These are phyloP conservation scores for Caenorhabditis sp. DNA, from an alignment of 2,888 invertebrate genomes.

Conservation along the genomic window DNA sequence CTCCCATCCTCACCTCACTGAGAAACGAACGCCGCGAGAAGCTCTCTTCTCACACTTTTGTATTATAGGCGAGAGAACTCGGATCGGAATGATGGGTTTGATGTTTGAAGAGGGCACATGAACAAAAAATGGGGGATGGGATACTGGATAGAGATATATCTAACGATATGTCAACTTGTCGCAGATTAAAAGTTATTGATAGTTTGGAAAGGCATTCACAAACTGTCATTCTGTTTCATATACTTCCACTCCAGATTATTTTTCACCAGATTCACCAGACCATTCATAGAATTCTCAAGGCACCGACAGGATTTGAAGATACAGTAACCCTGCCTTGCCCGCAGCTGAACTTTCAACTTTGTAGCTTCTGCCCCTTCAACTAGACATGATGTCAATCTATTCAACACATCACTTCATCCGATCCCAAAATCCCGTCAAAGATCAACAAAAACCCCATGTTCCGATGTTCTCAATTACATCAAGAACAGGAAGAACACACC, in stretches of 20 bases:
- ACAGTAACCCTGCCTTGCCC: neutral
- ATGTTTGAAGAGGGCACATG: neutral
- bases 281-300: too few relatives aligned
- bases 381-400: neutral
- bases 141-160: too few relatives aligned
- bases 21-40: constrained; percentile 10
- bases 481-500: neutral
- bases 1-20: neutral
- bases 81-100: constrained; percentile 2
- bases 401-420: neutral
- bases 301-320: too few relatives aligned
- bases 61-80: constrained; percentile 21
- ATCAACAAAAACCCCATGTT: constrained; percentile 6
- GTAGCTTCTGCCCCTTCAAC: neutral
- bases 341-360: neutral
- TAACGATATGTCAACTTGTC: too few relatives aligned
- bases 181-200: too few relatives aligned
- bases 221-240: too few relatives aligned
- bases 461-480: neutral
- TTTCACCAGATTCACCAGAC: too few relatives aligned
- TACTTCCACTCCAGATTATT: too few relatives aligned
- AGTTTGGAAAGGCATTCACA: too few relatives aligned
- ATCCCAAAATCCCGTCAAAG: neutral
- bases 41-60: constrained; percentile 58
- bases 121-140: neutral